Percentiles rank a stretch among this genome's conserved stretches.
Evolutionary conservation across 1,140 invertebrate genomes (phyloP).

Genomic region (Phocides pigmalion): DNA sequence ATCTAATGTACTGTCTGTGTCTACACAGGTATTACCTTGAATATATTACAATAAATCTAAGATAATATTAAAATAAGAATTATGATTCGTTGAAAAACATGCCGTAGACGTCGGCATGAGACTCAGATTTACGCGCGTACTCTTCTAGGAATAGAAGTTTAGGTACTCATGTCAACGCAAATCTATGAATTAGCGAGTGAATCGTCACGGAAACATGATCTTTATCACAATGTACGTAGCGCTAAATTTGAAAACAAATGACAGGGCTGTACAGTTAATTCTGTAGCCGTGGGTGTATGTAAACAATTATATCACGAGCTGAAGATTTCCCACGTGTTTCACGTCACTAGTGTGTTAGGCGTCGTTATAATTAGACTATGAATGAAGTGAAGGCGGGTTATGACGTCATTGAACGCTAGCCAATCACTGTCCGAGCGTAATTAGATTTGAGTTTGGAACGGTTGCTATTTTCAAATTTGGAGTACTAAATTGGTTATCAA

Average conservation of each 20-base stretch:
- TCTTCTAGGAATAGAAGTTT: constrained; percentile 42
- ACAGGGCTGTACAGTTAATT: constrained; percentile 14
- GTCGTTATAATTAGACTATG: constrained; percentile 54
- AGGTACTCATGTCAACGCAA: constrained; percentile 27
- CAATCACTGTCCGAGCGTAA: constrained; percentile 31
- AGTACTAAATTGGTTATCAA: background rate
- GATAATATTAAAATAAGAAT: constrained; percentile 21
- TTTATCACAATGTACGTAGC: constrained; percentile 15
- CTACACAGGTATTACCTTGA: background rate
- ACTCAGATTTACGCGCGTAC: constrained; percentile 34
- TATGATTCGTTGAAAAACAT: constrained; percentile 3
- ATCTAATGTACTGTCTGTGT: background rate
- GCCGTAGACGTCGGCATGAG: constrained; percentile 5
- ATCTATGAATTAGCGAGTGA: constrained; percentile 5
- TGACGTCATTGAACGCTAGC: constrained; percentile 44
- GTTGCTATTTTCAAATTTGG: background rate
- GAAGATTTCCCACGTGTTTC: constrained; percentile 57
- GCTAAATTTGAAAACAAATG: constrained; percentile 18
- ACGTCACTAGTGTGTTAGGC: constrained; percentile 40
- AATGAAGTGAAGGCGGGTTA: constrained; percentile 46
- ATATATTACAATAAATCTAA: constrained; percentile 7
- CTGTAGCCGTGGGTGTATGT: constrained; percentile 43
- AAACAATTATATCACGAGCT: constrained; percentile 62
- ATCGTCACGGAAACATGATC: constrained; percentile 21
- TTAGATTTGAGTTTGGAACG: constrained; percentile 20